Percentiles rank a stretch among this genome's conserved stretches.
phyloP scores from a whole-genome alignment of 1,140 invertebrate species.

The Stenopsyche tienmushanensis region DNA sequence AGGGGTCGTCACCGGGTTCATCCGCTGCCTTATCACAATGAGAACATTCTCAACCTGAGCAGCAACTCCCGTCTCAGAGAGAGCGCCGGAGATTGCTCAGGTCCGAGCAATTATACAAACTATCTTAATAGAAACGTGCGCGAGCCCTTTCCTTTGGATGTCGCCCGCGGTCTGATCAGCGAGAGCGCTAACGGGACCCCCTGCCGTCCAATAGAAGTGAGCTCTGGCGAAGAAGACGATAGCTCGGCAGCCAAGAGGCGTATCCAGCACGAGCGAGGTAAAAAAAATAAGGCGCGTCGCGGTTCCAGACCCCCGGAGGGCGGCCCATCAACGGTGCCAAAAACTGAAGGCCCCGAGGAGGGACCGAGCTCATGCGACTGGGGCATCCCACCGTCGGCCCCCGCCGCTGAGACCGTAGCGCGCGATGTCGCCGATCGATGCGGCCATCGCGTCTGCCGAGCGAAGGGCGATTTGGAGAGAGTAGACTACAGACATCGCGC shows the following conservation, averaged over 20 bases:
- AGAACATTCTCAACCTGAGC: conserved; percentile 37
- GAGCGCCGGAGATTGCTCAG: conserved; percentile 9
- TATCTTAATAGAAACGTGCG: conserved; percentile 29
- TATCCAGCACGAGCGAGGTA: conserved; percentile 38
- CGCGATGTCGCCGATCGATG: no score
- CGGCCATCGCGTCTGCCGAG: no score
- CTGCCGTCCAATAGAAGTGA: conserved; percentile 51
- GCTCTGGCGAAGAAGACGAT: conserved; percentile 54
- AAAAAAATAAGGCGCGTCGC: conserved; percentile 35
- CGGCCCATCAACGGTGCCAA: no score
- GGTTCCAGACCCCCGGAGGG: no score
- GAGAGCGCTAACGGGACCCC: conserved; percentile 26
- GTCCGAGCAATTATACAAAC: conserved; percentile 35
- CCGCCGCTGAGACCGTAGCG: not conserved
- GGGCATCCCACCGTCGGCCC: not conserved
- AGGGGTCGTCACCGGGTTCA: conserved; percentile 19
- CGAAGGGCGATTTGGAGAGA: not conserved
- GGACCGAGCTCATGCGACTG: conserved; percentile 1
- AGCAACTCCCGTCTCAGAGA: conserved; percentile 34
- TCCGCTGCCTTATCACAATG: conserved; percentile 34
- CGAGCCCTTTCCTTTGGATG: not conserved
- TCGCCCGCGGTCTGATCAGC: not conserved
- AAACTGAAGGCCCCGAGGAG: conserved; percentile 14
- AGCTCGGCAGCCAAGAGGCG: conserved; percentile 45
- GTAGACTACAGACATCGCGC: no score